These are phyloP conservation scores for Polypedilum pembai DNA, from an alignment of 1,140 invertebrate species.

Conservation along the genomic window DNA sequence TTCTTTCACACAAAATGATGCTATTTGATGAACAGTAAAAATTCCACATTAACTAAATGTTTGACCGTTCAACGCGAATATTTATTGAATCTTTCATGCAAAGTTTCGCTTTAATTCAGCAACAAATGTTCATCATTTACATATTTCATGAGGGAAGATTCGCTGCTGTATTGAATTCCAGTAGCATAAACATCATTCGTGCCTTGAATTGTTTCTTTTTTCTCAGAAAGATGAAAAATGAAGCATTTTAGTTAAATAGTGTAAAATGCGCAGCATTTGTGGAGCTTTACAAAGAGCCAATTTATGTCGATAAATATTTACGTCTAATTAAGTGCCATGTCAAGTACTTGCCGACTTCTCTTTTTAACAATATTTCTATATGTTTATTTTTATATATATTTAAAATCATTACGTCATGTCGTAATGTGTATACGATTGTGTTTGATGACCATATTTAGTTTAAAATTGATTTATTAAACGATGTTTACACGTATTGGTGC, in stretches of 20 bases:
- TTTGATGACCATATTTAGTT: not conserved
- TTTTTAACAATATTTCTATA: not conserved
- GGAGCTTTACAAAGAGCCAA: not conserved
- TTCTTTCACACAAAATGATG: no score
- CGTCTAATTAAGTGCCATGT: conserved; percentile 11
- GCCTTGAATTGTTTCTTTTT: not conserved
- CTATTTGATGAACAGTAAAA: no score
- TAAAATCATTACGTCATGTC: conserved; percentile 18
- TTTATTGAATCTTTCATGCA: no score
- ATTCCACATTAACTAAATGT: no score
- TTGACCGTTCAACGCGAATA: no score
- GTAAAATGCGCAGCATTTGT: not conserved
- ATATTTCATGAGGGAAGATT: not conserved
- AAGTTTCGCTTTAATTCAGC: no score
- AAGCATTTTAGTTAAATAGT: not conserved
- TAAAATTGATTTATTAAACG: conserved; percentile 3
- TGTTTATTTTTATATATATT: not conserved
- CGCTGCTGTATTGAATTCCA: not conserved
- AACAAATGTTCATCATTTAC: no score
- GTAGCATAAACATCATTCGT: conserved; percentile 3
- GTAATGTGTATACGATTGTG: not conserved
- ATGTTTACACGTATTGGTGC: not conserved
- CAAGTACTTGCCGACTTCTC: conserved; percentile 7
- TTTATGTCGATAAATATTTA: conserved; percentile 5
- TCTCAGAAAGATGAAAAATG: not conserved